Base-by-base conservation (phyloP, 1,140 invertebrate species). In the Apis cerana region DNA sequence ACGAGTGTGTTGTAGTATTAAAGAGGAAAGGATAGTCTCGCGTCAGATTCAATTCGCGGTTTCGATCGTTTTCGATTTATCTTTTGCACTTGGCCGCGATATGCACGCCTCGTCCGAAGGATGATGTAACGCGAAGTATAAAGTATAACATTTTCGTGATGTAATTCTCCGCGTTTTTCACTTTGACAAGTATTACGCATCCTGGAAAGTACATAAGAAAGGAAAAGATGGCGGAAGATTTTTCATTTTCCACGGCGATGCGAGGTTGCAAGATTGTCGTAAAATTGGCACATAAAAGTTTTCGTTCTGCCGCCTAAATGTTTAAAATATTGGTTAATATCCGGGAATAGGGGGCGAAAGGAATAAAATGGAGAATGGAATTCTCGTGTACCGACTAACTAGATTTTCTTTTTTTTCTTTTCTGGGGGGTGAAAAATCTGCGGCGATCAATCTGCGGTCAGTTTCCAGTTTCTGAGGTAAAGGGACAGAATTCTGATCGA, bases 261-360 rank as follows among this genome's bases (percentile, higher is more conserved):
- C 21, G 27, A 64, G 27, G 43, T 62, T 62, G 62, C n/a, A 23
- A 23, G 48, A 61, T 62, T 27, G 17, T 61, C 33, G n/a, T 15
- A 19, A 70, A 48, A 52, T 48, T 52, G 12, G 48, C 1, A 15
- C 12, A 21, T n/a, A 48, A 19, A 52, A 62, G 11, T 52, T 43
- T 43, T 23, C 27, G 8, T 21, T 52, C 3, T 56, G 5, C 27
- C n/a, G 43, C 43, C n/a, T n/a, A n/a, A 10, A 48, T 43, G n/a
- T 50, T 75, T 75, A 48, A 62, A 75, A 17, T 50, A 75, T 62
- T 75, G 43, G 62, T 61, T 62, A 62, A 61, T 52, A 62, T 59
- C 9, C 4, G n/a, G 1, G 17, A 3, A 12, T 23, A 52, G 21
- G 8, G 50, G 50, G 0, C 43, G n/a, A 43, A 5, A 48, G 15